Evolutionary conservation across 2,888 invertebrate genomes (phyloP).

Genomic region (Mongoloraphidia duomilia): DNA sequence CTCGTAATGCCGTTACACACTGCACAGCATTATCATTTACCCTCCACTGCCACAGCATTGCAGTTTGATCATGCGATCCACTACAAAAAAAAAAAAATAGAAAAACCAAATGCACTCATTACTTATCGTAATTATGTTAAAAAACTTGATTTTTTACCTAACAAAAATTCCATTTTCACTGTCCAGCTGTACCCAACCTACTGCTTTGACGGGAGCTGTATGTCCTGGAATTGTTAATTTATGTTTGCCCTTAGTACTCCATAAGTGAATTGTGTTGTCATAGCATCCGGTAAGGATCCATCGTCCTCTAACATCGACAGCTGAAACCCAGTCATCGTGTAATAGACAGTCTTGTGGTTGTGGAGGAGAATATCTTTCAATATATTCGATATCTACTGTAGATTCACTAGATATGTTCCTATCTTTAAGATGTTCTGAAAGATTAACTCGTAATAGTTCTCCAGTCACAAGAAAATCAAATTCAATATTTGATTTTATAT

Average conservation of each 20-base stretch:
- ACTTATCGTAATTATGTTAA: slow-evolving; percentile 3
- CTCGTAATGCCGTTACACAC: slow-evolving; percentile 68
- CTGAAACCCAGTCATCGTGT: slow-evolving; percentile 97
- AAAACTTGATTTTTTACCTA: slow-evolving; percentile 32
- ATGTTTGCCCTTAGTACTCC: slow-evolving; percentile 76
- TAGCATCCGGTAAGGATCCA: slow-evolving; percentile 88
- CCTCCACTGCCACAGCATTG: slow-evolving; percentile 82
- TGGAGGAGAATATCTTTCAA: slow-evolving; percentile 81
- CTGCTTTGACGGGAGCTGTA: slow-evolving; percentile 72
- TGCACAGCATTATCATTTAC: slow-evolving; percentile 57
- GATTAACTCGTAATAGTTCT: slow-evolving; percentile 59
- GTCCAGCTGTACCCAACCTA: slow-evolving; percentile 66
- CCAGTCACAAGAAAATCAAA: slow-evolving; percentile 82
- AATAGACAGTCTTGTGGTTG: slow-evolving; percentile 82
- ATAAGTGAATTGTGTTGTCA: slow-evolving; percentile 82
- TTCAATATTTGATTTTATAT: slow-evolving; percentile 33
- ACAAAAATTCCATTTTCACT: slow-evolving; percentile 53
- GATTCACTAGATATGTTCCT: slow-evolving; percentile 67
- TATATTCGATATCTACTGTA: slow-evolving; percentile 79
- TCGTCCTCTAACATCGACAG: slow-evolving; percentile 54
- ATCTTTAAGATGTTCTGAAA: slow-evolving; percentile 63
- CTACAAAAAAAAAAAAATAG: slow-evolving; percentile 27
- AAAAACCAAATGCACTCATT: background rate
- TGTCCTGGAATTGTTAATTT: slow-evolving; percentile 76
- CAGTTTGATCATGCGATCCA: slow-evolving; percentile 85